Conservation (phyloP, 2,888 invertebrate species). For the Drosophila tripunctata region DNA sequence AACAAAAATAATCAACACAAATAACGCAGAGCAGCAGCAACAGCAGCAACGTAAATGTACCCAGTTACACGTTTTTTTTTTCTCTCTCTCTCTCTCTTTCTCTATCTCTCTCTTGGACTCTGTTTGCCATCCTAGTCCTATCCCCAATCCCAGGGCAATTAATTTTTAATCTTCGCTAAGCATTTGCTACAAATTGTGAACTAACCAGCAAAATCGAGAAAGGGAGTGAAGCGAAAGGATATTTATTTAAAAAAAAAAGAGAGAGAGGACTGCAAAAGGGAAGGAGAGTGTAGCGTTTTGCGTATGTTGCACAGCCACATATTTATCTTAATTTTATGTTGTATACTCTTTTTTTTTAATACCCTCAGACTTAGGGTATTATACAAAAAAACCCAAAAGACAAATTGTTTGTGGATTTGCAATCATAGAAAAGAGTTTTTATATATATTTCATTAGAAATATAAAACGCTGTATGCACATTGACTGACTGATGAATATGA, state of each 20-base stretch:
- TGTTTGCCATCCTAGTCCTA: not conserved
- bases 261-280: not conserved
- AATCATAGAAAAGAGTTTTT: too few species aligned
- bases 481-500: too few species aligned
- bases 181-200: conserved; percentile 65
- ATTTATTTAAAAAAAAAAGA: too few species aligned
- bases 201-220: conserved; percentile 25
- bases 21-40: conserved; percentile 48
- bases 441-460: too few species aligned
- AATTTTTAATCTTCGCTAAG: conserved; percentile 73
- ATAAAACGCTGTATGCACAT: too few species aligned
- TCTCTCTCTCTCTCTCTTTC: not conserved
- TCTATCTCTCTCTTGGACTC: not conserved
- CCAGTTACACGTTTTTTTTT: conserved; percentile 12
- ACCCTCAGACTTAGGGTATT: too few species aligned
- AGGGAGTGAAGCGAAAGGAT: not conserved
- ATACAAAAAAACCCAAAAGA: too few species aligned
- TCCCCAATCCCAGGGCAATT: conserved; percentile 46
- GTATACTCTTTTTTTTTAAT: conserved; percentile 2
- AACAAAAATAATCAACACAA: conserved; percentile 71
- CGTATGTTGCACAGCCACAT: conserved; percentile 41
- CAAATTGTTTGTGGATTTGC: too few species aligned
- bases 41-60: conserved; percentile 54
- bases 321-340: conserved; percentile 55
- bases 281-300: conserved; percentile 24